Conservation (phyloP, 2,888 invertebrate species). For the Ecdyonurus torrentis region DNA sequence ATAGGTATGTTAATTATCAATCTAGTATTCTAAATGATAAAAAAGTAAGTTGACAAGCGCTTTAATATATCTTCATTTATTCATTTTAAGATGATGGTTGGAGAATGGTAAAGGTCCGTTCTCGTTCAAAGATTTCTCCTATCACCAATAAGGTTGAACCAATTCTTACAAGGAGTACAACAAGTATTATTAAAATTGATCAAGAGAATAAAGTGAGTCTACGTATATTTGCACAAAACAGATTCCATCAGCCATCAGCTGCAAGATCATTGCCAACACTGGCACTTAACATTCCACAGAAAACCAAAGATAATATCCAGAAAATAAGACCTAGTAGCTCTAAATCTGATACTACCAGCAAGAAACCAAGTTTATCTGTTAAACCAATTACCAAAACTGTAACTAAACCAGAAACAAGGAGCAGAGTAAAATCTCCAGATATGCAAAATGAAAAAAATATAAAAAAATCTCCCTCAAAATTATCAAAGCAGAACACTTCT, state of each 20-base stretch:
- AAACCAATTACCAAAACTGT: constrained; percentile 24
- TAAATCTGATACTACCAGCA: neutral
- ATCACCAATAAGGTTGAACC: constrained; percentile 21
- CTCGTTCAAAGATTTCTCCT: constrained; percentile 37
- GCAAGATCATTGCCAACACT: constrained; percentile 67
- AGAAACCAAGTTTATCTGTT: neutral
- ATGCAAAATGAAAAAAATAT: constrained; percentile 20
- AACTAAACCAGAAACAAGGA: constrained; percentile 21
- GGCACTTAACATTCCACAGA: constrained; percentile 19
- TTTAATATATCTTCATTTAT: constrained; percentile 3
- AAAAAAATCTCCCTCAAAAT: constrained; percentile 7
- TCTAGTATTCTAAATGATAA: no score
- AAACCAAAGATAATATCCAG: neutral
- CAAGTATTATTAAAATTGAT: constrained; percentile 14
- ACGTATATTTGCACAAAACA: constrained; percentile 29
- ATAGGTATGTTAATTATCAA: no score
- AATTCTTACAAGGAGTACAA: constrained; percentile 16
- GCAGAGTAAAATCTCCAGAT: constrained; percentile 21
- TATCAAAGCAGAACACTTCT: neutral
- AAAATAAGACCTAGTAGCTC: constrained; percentile 2
- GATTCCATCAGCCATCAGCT: constrained; percentile 68
- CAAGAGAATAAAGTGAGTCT: constrained; percentile 3
- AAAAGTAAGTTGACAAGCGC: no score
- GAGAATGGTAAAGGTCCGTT: constrained; percentile 62
- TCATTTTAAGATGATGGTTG: constrained; percentile 43